These are phyloP conservation scores for Bos taurus DNA, from an alignment of 2,113 vertebrate genomes.

Conservation along the genomic window ARS-UCD2.0 NC_037337.1:70212501-70213000, in stretches of 20 bases:
- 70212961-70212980: background rate
- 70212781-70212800: background rate
- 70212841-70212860: background rate
- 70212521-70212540: background rate
- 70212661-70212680: background rate
- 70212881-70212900: background rate
- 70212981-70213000: background rate
- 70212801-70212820: background rate
- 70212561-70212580: background rate
- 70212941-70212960: background rate
- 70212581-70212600: background rate
- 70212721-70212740: background rate
- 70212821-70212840: background rate
- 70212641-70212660: background rate
- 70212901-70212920: background rate
- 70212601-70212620: background rate
- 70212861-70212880: background rate
- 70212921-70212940: background rate
- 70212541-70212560: background rate
- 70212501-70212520: background rate
- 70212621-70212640: background rate
- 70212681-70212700: background rate
- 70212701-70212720: background rate
- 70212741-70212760: background rate
- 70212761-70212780: background rate